Conservation (phyloP, 2,797 vertebrate genomes). For the Mionectes olivaceus region DNA sequence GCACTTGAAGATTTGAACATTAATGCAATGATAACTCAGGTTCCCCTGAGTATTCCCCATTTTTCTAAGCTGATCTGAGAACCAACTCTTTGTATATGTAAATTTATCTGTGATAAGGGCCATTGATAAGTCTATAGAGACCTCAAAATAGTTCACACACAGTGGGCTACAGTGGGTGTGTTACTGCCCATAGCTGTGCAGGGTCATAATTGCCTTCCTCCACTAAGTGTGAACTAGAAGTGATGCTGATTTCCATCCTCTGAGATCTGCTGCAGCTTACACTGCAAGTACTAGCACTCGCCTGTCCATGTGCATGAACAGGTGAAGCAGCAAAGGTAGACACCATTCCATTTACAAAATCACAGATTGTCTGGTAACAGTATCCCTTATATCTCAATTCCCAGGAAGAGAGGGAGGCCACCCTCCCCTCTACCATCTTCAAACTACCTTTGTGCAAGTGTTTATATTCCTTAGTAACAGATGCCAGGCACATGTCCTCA, state of each 20-base stretch:
- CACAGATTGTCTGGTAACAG: neutral
- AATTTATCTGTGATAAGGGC: neutral
- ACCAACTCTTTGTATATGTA: neutral
- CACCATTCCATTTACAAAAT: neutral
- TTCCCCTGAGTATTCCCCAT: neutral
- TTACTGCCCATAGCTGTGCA: neutral
- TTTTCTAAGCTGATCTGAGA: neutral
- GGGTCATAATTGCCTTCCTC: neutral
- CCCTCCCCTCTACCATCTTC: neutral
- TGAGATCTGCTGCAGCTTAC: neutral
- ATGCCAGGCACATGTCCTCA: conserved; percentile 86
- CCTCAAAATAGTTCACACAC: neutral
- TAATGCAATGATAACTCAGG: neutral
- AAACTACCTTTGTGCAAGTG: conserved; percentile 83
- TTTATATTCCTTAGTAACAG: conserved; percentile 77
- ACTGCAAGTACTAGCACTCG: neutral
- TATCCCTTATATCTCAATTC: neutral
- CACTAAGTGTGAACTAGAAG: neutral
- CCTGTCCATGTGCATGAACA: neutral
- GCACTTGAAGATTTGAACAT: neutral
- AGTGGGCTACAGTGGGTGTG: neutral
- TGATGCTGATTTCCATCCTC: neutral
- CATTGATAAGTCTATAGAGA: neutral
- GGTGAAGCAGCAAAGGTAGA: neutral
- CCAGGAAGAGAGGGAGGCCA: neutral